phyloP scores from a whole-genome alignment of 2,888 invertebrate species.

The Eilema depressum region DNA sequence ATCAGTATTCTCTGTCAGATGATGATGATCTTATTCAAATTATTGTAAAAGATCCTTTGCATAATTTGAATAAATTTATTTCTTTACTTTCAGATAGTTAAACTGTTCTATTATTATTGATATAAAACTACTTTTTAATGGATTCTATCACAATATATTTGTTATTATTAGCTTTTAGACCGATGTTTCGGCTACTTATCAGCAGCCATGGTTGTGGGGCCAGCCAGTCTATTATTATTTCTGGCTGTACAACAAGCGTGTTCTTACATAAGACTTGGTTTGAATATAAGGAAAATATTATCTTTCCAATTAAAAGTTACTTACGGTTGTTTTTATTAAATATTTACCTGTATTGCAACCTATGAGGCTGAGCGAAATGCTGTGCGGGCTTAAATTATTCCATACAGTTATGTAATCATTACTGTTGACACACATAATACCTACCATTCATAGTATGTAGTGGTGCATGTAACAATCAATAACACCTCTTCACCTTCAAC shows the following conservation, averaged over 20 bases:
- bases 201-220: no score
- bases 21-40: not conserved
- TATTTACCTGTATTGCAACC: not conserved
- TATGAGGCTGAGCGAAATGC: not conserved
- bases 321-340: not conserved
- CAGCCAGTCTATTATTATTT: not conserved
- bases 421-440: not conserved
- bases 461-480: not conserved
- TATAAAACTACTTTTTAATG: no score
- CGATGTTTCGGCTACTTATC: no score
- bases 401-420: not conserved
- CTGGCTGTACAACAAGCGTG: not conserved
- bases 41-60: not conserved
- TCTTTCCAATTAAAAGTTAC: not conserved
- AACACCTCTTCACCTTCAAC: not conserved
- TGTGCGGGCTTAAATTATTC: not conserved
- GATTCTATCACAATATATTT: no score
- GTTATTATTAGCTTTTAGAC: no score
- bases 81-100: not conserved
- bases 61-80: not conserved
- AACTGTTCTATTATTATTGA: not conserved
- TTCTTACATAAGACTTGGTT: not conserved
- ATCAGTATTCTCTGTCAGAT: not conserved
- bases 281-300: constrained; percentile 13
- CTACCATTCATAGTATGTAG: no score